Conservation (phyloP, 2,113 vertebrate genomes). For the Hippolais icterina region DNA sequence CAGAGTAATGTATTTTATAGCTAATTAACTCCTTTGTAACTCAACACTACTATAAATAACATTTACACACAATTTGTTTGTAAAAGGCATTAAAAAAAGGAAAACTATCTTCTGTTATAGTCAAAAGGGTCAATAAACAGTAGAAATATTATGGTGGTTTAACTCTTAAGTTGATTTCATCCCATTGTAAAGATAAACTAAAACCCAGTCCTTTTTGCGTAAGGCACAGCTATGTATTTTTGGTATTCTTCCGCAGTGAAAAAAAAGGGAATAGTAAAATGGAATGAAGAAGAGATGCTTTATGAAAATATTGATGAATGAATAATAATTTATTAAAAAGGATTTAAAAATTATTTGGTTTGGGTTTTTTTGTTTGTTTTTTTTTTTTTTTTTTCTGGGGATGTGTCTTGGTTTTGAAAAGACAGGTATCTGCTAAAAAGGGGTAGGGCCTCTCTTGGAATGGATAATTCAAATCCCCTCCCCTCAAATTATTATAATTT, state of each 20-base stretch:
- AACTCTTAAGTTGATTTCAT: constrained; percentile 55
- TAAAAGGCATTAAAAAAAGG: constrained; percentile 40
- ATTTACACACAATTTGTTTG: constrained; percentile 35
- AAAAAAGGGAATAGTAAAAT: constrained; percentile 58
- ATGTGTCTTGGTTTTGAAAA: too few species aligned
- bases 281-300: constrained; percentile 71
- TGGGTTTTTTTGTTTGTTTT: not conserved
- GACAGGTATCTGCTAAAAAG: too few species aligned
- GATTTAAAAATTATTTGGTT: constrained; percentile 47
- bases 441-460: too few species aligned
- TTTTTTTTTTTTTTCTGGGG: not conserved
- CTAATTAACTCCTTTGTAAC: constrained; percentile 35
- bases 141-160: constrained; percentile 52
- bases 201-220: constrained; percentile 66
- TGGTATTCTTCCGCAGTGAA: constrained; percentile 72
- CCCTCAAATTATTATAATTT: too few species aligned
- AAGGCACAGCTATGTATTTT: constrained; percentile 75
- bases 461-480: too few species aligned
- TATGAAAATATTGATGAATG: constrained; percentile 76
- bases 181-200: constrained; percentile 71
- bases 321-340: constrained; percentile 80
- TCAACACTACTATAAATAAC: constrained; percentile 1
- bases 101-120: constrained; percentile 34
- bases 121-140: constrained; percentile 17
- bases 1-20: not conserved